Base-by-base conservation (phyloP, 2,888 invertebrate genomes). In the Aspidapion aeneum region DNA sequence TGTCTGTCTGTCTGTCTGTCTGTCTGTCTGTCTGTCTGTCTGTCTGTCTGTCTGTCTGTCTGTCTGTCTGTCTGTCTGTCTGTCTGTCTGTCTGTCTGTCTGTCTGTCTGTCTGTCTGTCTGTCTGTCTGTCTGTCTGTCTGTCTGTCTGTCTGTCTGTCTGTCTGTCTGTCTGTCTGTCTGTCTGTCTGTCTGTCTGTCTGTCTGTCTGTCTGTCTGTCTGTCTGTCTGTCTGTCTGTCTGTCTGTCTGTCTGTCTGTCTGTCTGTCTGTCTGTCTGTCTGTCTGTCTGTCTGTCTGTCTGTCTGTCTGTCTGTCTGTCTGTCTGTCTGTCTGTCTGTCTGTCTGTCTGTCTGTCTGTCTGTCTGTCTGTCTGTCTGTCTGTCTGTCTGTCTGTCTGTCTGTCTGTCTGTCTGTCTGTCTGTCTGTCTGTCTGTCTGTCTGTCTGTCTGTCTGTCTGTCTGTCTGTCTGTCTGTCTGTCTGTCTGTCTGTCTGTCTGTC, bases 161-260 rank as follows among this genome's bases (percentile, higher is more conserved):
- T 61, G 57, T 61, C 61, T 35, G 57, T 61, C 61, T 61, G 57
- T 61, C 61, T 57, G 61, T 61, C 61, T 57, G 57, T 61, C 61
- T 57, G 57, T 61, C 61, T 57, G 57, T 61, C 61, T 22, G 57
- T 61, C 61, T 57, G 57, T 61, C 61, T 57, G 57, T 57, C 56
- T 35, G 57, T 61, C n/a, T n/a, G n/a, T n/a, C n/a, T n/a, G n/a
- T n/a, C n/a, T n/a, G n/a, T n/a, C n/a, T n/a, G n/a, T n/a, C n/a
- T n/a, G n/a, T n/a, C n/a, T n/a, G n/a, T n/a, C n/a, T n/a, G n/a
- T n/a, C n/a, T n/a, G n/a, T n/a, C n/a, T n/a, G n/a, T n/a, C n/a
- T n/a, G n/a, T n/a, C n/a, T n/a, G n/a, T n/a, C n/a, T n/a, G n/a
- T n/a, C n/a, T n/a, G n/a, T n/a, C n/a, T n/a, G n/a, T n/a, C n/a